Evolutionary conservation across 2,888 invertebrate genomes (phyloP), one percentile per base, ranked within the genome.

Genomic region (Idaea straminata): DNA sequence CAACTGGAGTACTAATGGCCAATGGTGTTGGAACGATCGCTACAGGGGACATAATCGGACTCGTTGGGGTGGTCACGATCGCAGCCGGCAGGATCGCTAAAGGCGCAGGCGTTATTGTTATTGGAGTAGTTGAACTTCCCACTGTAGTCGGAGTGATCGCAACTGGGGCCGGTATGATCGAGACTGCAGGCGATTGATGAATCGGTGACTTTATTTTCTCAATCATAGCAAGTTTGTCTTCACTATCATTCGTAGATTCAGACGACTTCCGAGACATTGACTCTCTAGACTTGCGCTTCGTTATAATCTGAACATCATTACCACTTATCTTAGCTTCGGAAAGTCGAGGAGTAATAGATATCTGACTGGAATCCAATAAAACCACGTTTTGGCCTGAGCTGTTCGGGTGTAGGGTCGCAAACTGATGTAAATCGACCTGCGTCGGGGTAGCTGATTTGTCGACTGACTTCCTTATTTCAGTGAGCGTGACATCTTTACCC

Each of bases 401-500:
- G 59, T 83, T 85, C 1, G 91, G 87, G 62, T 89, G 91, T 35
- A 91, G 74, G 7, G 87, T 87, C 2, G 92, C 89, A 64, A 91
- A 88, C 66, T 89, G 90, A 70, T 91, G 88, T 60, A 92, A 75
- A 64, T 91, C 92, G 15, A 89, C 83, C 62, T 82, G 87, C 15
- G 85, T 72, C 0, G 75, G 68, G 0, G 86, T 70, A 5, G 78
- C 76, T 6, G 84, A 74, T 69, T 89, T 92, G 59, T 93, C 93
- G 13, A 87, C 89, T 7, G 93, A 91, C 71, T 93, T 93, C 69
- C 91, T 86, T 69, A 93, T 89, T 77, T 93, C 93, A 64, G 92
- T 92, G 66, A 93, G 77, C 16, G 92, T 93, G 16, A 93, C 92
- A 79, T 93, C 93, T 72, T 91, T 92, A 65, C 93, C 92, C 61